Evolutionary conservation across 1,140 invertebrate species (phyloP), one percentile per base, ranked within the genome.

Genomic region (Ips nitidus): DNA sequence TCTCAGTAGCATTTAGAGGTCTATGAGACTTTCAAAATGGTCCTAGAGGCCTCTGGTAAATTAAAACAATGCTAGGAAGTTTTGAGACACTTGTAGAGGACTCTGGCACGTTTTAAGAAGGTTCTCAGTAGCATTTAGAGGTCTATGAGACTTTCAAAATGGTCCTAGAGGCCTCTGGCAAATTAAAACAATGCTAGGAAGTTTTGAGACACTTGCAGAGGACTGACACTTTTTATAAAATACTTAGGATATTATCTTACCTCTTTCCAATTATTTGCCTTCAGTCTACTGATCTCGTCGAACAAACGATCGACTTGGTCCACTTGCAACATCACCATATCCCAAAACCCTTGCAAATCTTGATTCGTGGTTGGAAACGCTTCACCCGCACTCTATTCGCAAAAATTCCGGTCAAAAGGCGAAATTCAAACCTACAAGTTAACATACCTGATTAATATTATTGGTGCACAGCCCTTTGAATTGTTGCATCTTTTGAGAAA

Each of bases 321-420:
- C 4, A 95, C 89, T 82, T 98, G 96, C 53, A 98, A 85, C 80
- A 89, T 89, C 4, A 98, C 93, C 94, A 98, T 96, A 81, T 98
- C 96, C 95, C 95, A 98, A 82, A 98, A 98, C 22, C 96, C 96
- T 75, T 92, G 92, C 62, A 98, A 83, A 81, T 98, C 96, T 75
- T 93, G 89, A 75, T 87, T 83, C 2, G 93, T 96, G 2, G 94
- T 96, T 45, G 91, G 91, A 80, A 95, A 95, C 70, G 89, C 88
- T 77, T 95, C 94, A 58, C 89, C 89, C 55, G 84, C 85, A 8
- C 86, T 81, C 78, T 91, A 41, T 56, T 40, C 5, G 22, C 8
- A 36, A 55, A 66, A 66, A 36, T 66, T 36, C 8, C n/a, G 22
- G 22, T 22, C 22, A 59, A 57, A 57, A 50, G 1, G 1, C 52